Evolutionary conservation across 2,113 vertebrate species (phyloP), one percentile per base, ranked within the genome.

Genomic region (Bambusicola thoracicus): DNA sequence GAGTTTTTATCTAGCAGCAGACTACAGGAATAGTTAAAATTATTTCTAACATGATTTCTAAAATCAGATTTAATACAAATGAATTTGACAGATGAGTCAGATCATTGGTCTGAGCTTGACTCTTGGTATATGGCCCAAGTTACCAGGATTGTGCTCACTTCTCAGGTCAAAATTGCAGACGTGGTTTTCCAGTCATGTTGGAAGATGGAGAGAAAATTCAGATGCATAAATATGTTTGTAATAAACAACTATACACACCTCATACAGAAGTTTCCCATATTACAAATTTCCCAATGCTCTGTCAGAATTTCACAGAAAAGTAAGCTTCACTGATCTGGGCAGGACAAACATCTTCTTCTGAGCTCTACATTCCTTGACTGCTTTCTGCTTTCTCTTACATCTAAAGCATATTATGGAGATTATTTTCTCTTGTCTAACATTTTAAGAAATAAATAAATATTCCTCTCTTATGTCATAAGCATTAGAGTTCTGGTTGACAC

Each of bases 391-490:
- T 43, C 73, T 53, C 21, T 77, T 78, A 46, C 38, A 9, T 49
- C 20, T 66, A 58, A 19, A 43, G 40, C 15, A 40, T 63, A 79
- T 73, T 86, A 36, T 7, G 44, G 69, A 74, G 32, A 95, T 55
- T 10, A 69, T 58, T 92, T 95, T 89, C 51, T 76, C 27, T 88
- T 70, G 81, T 83, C 73, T 94, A 93, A 95, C 87, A 93, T 96
- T 87, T 80, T 90, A 80, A 20, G 66, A 89, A 90, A 94, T 81
- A 93, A 92, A 67, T 75, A 59, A 76, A 67, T 41, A 74, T 59
- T 58, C 25, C 38, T 87, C 68, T 51, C 65, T 61, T 49, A 12
- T 93, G 44, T 81, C 61, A 78, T 44, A 85, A 89, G 4, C 11
- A 73, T 81, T 62, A 76, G 34, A 67, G 24, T 36, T 76, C 16